Evolutionary conservation across 2,797 vertebrate species (phyloP), one percentile per base, ranked within the genome.

Genomic region (Microcaecilia unicolor): DNA sequence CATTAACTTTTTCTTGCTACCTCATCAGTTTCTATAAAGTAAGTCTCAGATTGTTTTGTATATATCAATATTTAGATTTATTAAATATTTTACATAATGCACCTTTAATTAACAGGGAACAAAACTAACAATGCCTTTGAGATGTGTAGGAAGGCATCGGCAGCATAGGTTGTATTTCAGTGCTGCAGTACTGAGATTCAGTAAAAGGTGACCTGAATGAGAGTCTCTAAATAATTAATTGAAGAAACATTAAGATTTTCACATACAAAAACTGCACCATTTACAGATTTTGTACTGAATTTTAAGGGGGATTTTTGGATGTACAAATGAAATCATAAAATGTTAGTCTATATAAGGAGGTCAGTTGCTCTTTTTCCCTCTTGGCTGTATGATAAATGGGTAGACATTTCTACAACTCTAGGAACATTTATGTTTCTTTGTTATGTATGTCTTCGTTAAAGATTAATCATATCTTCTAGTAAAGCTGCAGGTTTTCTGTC

Each of bases 361-460:
- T n/a, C n/a, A n/a, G n/a, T n/a, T n/a, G n/a, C n/a, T n/a, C 15
- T 48, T 2, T 10, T 50, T 45, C 44, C 57, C 1, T n/a, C 17
- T 55, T 17, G 28, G 20, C 4, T 28, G 25, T 22, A 6, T 47
- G 44, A 41, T 17, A 4, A 48, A 31, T 22, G 44, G 3, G 0
- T 0, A 39, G 10, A 25, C 25, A 32, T 21, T 8, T 15, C 23
- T 48, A 5, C 9, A 44, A 0, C 33, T 37, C 43, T 33, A 37
- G 35, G 34, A 31, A 35, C 10, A 18, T 10, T 31, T 34, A 18
- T 21, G 37, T 59, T 44, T 33, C 25, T 46, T 14, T 52, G 25
- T 6, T 35, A 57, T 28, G 41, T 48, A 55, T 41, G 29, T 8
- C n/a, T 46, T 37, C 14, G 50, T 48, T 48, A 55, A 64, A 44